These are phyloP conservation scores for Mycalesis mineus DNA, from an alignment of 2,888 invertebrate species.

Conservation along the genomic window DNA sequence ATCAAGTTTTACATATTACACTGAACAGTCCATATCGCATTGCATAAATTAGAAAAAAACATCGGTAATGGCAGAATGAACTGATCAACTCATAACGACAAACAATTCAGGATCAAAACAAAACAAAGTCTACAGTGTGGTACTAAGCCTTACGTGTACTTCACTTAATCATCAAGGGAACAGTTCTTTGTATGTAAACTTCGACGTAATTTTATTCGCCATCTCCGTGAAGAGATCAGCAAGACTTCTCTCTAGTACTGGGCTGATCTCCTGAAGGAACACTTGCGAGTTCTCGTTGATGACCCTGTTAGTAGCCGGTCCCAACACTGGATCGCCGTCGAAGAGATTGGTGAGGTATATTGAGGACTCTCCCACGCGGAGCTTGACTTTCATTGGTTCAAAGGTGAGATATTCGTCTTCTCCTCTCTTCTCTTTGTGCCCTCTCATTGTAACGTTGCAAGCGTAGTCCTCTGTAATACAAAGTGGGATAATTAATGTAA, in stretches of 20 bases:
- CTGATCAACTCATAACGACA: too few species aligned
- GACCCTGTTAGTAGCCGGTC: conserved; percentile 82
- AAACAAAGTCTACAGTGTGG: not conserved
- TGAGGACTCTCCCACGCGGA: conserved; percentile 79
- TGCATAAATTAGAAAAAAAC: too few species aligned
- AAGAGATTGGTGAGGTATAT: conserved; percentile 83
- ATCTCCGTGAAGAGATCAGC: conserved; percentile 82
- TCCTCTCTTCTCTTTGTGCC: conserved; percentile 76
- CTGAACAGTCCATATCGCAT: too few species aligned
- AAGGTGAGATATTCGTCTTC: conserved; percentile 80
- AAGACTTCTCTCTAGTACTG: conserved; percentile 80
- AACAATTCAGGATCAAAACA: too few species aligned
- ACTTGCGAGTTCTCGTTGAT: conserved; percentile 82
- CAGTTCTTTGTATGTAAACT: conserved; percentile 83
- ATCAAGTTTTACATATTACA: too few species aligned
- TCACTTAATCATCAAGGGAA: conserved; percentile 78
- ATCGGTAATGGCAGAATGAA: too few species aligned
- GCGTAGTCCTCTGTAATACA: conserved; percentile 81
- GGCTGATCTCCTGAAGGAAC: conserved; percentile 82
- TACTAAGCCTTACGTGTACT: too few species aligned
- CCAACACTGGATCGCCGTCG: conserved; percentile 81
- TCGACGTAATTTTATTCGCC: conserved; percentile 83
- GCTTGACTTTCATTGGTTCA: conserved; percentile 80
- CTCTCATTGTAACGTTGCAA: conserved; percentile 81
- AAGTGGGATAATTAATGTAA: too few species aligned